These are phyloP conservation scores for Cryptus viduatorius DNA, from an alignment of 2,888 invertebrate species.

Conservation along the genomic window DNA sequence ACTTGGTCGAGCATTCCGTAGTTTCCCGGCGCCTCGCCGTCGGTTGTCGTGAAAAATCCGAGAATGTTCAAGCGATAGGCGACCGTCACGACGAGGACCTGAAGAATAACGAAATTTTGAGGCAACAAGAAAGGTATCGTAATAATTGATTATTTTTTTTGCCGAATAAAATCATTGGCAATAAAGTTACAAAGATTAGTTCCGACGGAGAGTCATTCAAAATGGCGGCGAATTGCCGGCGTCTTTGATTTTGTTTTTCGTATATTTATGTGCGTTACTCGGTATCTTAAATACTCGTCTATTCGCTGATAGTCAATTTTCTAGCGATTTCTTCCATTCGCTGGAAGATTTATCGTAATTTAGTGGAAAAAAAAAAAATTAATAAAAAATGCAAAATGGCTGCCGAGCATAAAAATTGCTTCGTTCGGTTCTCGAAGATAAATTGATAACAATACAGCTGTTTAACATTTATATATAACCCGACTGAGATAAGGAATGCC, in stretches of 20 bases:
- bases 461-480: conserved; percentile 30
- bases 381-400: background rate
- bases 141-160: background rate
- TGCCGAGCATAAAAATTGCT: background rate
- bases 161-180: too few relatives aligned
- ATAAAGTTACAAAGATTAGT: background rate
- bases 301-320: background rate
- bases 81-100: conserved; percentile 92
- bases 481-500: conserved; percentile 15
- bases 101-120: conserved; percentile 63
- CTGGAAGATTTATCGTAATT: background rate
- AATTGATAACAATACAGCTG: background rate
- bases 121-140: conserved; percentile 19
- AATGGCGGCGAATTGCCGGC: background rate
- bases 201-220: background rate
- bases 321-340: background rate
- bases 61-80: conserved; percentile 93
- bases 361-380: background rate
- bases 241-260: background rate
- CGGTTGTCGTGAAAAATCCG: conserved; percentile 93
- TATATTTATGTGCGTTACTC: too few relatives aligned
- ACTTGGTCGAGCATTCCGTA: conserved; percentile 93
- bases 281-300: background rate
- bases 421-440: background rate
- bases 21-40: conserved; percentile 92